Evolutionary conservation across 2,888 invertebrate species (phyloP), one percentile per base, ranked within the genome.

Genomic region (Xylota segnis): DNA sequence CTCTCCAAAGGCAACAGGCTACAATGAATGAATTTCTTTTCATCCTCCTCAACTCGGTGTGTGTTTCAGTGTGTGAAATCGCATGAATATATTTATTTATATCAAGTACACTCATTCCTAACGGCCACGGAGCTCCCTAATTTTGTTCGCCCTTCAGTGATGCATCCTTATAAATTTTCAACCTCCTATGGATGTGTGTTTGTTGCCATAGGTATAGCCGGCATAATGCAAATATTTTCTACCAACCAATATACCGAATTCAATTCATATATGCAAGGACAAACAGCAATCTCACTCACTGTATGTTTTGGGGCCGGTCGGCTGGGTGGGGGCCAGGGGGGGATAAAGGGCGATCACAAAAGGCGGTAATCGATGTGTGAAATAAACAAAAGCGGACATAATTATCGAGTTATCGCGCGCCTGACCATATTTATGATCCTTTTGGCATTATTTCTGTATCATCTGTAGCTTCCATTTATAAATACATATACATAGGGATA

Each of bases 331-430:
- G n/a, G n/a, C n/a, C n/a, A n/a, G n/a, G 10, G 45, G 29, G 45
- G 32, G 47, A 63, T 9, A 18, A 50, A 50, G 45, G 66, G 54
- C 71, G 59, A 68, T 75, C 74, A 77, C 89, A 90, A 89, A 90
- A 90, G 90, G 88, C 88, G 91, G 91, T 91, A 92, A 92, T 92
- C 91, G 91, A 92, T 91, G 91, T 91, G 90, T 89, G 91, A 90
- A 91, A 92, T 92, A 92, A 91, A 91, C 91, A 91, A 91, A 91
- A 91, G 90, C 91, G 92, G 91, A 92, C 91, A 92, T 92, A 92
- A 92, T 92, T 92, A 92, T 92, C 92, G 90, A 92, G 92, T 92
- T 92, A 92, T 92, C 92, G 91, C 91, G 90, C 90, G 88, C 89
- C 89, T 88, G 79, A 68, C 87, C 88, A 88, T 88, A 89, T 89